phyloP scores from a whole-genome alignment of 35 echinoderm and acorn worm genomes.

The Apostichopus parvimensis region DNA sequence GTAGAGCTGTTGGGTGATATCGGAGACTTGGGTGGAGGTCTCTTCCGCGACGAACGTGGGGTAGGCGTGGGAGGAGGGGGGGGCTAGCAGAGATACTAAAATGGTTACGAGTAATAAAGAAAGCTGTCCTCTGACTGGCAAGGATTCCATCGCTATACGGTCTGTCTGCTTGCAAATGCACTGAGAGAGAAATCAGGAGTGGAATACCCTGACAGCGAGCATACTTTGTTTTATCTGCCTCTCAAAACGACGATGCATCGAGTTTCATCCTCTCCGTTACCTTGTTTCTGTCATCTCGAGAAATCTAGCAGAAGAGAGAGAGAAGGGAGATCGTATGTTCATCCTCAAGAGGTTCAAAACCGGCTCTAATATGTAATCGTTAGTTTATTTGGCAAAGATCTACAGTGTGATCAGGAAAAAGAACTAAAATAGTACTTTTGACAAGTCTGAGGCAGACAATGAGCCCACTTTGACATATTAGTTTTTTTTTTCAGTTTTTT shows the following conservation, averaged over 20 bases:
- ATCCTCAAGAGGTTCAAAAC: not conserved
- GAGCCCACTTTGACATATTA: too few relatives aligned
- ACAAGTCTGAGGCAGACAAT: too few relatives aligned
- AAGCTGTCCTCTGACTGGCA: not conserved
- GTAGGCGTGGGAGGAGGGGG: not conserved
- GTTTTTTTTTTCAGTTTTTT: too few relatives aligned
- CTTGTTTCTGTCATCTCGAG: not conserved
- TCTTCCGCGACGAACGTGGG: not conserved
- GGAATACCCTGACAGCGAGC: not conserved
- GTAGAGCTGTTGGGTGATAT: conserved; percentile 35
- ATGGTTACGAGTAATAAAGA: not conserved
- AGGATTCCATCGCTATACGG: conserved; percentile 10
- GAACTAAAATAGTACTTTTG: too few relatives aligned
- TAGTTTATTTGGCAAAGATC: too few relatives aligned
- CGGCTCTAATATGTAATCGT: not conserved
- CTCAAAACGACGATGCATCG: not conserved
- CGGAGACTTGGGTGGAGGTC: not conserved
- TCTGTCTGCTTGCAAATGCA: not conserved
- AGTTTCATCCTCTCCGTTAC: not conserved
- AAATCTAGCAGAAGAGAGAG: too few relatives aligned
- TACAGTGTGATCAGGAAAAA: too few relatives aligned
- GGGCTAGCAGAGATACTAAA: not conserved
- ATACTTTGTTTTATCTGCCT: not conserved
- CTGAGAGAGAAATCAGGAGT: conserved; percentile 1
- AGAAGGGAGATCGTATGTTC: not conserved